phyloP scores from a whole-genome alignment of 2,113 vertebrate genomes.

The Polypterus bichir region DNA sequence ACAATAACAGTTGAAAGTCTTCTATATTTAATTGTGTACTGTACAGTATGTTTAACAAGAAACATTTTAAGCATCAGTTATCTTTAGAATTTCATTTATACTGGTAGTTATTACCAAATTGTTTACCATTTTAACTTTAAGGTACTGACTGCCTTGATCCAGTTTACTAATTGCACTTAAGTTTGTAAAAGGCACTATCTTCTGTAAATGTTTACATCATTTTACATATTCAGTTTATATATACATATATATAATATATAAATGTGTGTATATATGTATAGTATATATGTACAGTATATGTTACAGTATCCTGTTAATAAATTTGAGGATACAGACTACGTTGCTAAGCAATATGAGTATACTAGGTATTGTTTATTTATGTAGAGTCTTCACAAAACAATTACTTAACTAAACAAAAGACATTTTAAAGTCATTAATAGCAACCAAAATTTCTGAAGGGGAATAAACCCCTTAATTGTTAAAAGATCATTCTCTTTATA shows the following conservation, averaged over 20 bases:
- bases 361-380: not conserved
- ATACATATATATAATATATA: not conserved
- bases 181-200: not conserved
- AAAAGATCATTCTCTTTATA: no score
- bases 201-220: conserved; percentile 1
- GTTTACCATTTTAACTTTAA: not conserved
- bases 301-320: not conserved
- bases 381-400: no score
- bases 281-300: not conserved
- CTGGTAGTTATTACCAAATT: not conserved
- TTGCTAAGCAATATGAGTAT: not conserved
- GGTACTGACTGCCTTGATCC: not conserved
- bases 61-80: no score
- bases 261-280: no score
- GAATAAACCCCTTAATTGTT: no score
- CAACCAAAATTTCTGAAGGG: no score
- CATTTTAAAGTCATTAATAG: no score
- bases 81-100: not conserved
- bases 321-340: not conserved
- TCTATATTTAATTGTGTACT: no score
- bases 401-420: no score
- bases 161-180: conserved; percentile 1
- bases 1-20: no score
- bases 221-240: not conserved
- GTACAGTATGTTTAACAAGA: no score